A percentile compares a stretch with the other conserved stretches of the same genome.
phyloP scores from a whole-genome alignment of 2,797 vertebrate genomes.

The Lepidocolaptes lacrymiger region DNA sequence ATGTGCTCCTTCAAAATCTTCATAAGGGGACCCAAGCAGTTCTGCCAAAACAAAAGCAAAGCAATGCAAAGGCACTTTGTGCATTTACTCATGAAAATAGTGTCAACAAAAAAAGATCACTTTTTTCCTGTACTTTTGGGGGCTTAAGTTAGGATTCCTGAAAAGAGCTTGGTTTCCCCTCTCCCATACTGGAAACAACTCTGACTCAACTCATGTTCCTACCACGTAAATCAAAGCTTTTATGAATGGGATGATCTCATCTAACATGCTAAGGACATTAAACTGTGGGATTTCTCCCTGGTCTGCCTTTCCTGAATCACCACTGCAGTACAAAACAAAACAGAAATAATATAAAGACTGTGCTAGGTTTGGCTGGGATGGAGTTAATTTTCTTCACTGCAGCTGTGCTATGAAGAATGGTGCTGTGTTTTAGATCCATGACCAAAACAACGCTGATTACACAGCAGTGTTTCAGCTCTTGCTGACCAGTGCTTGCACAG shows the following conservation, averaged over 20 bases:
- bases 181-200: neutral
- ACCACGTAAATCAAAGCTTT: neutral
- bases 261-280: neutral
- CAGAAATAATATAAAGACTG: neutral
- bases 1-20: constrained; percentile 90
- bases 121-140: neutral
- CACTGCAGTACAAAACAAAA: neutral
- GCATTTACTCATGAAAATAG: neutral
- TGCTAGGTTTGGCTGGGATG: neutral
- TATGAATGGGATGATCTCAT: neutral
- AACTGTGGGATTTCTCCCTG: neutral
- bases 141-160: neutral
- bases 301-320: neutral
- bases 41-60: constrained; percentile 73
- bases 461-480: accelerated
- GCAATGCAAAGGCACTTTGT: neutral
- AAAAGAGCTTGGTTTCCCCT: neutral
- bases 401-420: neutral
- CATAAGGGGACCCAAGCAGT: constrained; percentile 84
- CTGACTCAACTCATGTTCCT: neutral
- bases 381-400: neutral
- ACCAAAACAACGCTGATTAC: neutral
- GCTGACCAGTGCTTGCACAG: neutral
- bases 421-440: neutral
- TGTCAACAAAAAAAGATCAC: neutral